phyloP scores from a whole-genome alignment of 1,140 invertebrate species.

The Polypedilum vanderplanki region DNA sequence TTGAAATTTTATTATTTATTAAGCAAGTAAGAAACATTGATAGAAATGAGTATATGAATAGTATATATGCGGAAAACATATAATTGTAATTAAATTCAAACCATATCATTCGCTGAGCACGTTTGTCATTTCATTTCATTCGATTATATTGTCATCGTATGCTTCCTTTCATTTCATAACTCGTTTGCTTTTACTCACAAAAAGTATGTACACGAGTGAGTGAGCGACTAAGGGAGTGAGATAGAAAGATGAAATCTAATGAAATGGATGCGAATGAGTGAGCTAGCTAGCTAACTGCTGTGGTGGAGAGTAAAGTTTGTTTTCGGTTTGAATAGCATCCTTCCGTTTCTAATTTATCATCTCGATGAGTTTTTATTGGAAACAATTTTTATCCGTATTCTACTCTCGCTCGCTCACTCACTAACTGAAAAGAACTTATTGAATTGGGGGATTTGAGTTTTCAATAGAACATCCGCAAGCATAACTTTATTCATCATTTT shows the following conservation, averaged over 20 bases:
- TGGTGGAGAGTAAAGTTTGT: not conserved
- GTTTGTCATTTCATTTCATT: constrained; percentile 9
- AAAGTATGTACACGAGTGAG: not conserved
- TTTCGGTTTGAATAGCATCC: not conserved
- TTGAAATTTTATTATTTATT: too few relatives aligned
- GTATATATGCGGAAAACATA: not conserved
- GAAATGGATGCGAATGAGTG: not conserved
- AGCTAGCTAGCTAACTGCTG: not conserved
- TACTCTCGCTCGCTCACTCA: too few relatives aligned
- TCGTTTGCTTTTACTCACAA: not conserved
- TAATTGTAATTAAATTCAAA: not conserved
- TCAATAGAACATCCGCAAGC: too few relatives aligned
- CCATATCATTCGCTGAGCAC: not conserved
- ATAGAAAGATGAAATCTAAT: not conserved
- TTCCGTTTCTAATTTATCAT: constrained; percentile 13
- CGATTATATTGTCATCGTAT: not conserved
- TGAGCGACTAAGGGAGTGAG: not conserved
- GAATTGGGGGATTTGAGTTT: too few relatives aligned
- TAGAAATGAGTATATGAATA: too few relatives aligned
- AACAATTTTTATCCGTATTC: too few relatives aligned
- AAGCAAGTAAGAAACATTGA: not conserved
- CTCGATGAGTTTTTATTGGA: constrained; percentile 16
- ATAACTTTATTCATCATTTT: too few relatives aligned
- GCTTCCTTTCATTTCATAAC: not conserved
- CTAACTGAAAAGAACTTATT: too few relatives aligned